phyloP scores from a whole-genome alignment of 2,113 vertebrate species.

The Eidolon helvum region DNA sequence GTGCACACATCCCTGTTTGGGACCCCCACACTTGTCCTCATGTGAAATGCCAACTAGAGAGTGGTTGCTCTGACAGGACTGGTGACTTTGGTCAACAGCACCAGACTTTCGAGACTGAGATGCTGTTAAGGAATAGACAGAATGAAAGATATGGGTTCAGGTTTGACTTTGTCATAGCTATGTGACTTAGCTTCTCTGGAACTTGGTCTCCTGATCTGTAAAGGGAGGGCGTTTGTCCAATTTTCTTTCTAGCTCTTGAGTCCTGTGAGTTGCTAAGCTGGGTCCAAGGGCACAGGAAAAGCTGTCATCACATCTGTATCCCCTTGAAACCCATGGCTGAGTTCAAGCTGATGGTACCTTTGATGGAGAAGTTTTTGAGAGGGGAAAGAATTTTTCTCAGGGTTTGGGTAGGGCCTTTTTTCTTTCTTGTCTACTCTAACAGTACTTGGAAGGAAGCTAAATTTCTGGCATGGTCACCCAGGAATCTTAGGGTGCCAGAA shows the following conservation, averaged over 20 bases:
- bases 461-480: neutral
- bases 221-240: neutral
- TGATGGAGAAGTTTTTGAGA: neutral
- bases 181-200: neutral
- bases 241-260: neutral
- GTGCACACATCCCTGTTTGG: neutral
- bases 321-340: neutral
- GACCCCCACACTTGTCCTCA: neutral
- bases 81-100: neutral
- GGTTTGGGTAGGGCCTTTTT: neutral
- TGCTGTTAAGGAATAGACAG: neutral
- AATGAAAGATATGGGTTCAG: neutral
- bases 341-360: neutral
- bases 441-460: neutral
- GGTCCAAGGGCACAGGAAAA: neutral
- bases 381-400: neutral
- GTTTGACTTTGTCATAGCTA: neutral
- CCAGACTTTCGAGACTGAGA: neutral
- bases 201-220: neutral
- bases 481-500: neutral
- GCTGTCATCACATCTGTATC: neutral
- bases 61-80: neutral
- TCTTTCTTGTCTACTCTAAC: neutral
- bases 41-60: neutral
- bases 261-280: neutral